Conservation (phyloP, 2,797 vertebrate genomes). For the Mallotus villosus region DNA sequence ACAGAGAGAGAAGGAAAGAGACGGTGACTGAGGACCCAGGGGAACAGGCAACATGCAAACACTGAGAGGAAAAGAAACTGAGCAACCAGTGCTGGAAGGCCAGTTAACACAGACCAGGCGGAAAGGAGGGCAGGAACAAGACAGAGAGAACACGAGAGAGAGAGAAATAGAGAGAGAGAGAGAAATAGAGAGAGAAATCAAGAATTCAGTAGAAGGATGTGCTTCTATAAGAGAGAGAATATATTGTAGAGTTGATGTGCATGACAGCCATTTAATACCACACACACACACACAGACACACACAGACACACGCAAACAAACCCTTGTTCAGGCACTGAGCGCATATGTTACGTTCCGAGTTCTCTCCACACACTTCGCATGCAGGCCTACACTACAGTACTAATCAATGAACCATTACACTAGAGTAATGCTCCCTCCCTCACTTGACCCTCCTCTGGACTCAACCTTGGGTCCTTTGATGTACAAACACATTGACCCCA, state of each 20-base stretch:
- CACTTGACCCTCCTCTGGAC: too few relatives aligned
- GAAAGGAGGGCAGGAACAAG: neutral
- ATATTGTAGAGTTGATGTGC: conserved; percentile 10
- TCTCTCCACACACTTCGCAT: conserved; percentile 3
- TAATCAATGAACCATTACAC: too few relatives aligned
- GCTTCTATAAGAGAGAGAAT: conserved; percentile 8
- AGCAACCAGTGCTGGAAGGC: neutral
- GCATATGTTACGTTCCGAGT: conserved; percentile 38
- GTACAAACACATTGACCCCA: too few relatives aligned
- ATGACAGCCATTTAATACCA: conserved; percentile 39
- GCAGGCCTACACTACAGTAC: neutral
- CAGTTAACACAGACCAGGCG: neutral
- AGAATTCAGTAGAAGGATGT: conserved; percentile 8
- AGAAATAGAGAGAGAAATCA: neutral
- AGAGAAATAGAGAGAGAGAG: neutral
- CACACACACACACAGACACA: neutral
- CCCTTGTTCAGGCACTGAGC: conserved; percentile 31
- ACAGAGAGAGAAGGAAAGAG: neutral
- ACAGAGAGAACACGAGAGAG: neutral
- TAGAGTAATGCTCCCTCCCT: too few relatives aligned
- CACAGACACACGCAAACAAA: conserved; percentile 10
- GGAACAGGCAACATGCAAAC: conserved; percentile 5
- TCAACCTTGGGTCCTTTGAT: too few relatives aligned
- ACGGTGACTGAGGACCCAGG: neutral
- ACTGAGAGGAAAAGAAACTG: neutral